Evolutionary conservation across 2,113 vertebrate species (phyloP).

Genomic region (Triplophysa rosa): DNA sequence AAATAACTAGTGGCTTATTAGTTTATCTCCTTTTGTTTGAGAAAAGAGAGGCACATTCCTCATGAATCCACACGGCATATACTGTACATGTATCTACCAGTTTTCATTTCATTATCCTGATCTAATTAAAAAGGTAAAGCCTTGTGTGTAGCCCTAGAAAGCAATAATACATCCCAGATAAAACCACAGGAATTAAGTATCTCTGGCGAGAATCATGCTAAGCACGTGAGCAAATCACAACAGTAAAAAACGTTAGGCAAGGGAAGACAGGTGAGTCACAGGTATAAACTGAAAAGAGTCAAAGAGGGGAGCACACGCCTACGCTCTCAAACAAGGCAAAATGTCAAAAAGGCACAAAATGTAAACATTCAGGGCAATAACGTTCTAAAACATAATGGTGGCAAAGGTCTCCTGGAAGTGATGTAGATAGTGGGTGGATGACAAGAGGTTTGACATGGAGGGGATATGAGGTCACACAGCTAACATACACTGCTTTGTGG

Average conservation of each 20-base stretch:
- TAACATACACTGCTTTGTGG: constrained; percentile 3
- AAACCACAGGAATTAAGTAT: background rate
- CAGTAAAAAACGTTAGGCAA: background rate
- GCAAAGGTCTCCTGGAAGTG: background rate
- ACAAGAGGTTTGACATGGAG: background rate
- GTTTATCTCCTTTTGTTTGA: too few relatives aligned
- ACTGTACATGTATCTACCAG: background rate
- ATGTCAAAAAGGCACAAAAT: background rate
- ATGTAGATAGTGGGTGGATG: background rate
- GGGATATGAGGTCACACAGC: constrained; percentile 16
- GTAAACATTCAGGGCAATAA: background rate
- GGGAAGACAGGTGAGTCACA: background rate
- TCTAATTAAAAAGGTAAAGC: background rate
- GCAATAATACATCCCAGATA: background rate
- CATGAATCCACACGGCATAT: background rate
- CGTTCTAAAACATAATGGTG: background rate
- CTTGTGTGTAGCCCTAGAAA: background rate
- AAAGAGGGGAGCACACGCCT: background rate
- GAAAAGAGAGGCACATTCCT: background rate
- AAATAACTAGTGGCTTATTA: too few relatives aligned
- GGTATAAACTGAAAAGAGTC: too few relatives aligned
- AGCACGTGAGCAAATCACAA: background rate
- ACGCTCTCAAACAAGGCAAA: background rate
- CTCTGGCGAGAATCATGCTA: background rate
- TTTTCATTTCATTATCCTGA: background rate